Evolutionary conservation across 1,140 invertebrate species (phyloP).

Genomic region (Choristoneura fumiferana): DNA sequence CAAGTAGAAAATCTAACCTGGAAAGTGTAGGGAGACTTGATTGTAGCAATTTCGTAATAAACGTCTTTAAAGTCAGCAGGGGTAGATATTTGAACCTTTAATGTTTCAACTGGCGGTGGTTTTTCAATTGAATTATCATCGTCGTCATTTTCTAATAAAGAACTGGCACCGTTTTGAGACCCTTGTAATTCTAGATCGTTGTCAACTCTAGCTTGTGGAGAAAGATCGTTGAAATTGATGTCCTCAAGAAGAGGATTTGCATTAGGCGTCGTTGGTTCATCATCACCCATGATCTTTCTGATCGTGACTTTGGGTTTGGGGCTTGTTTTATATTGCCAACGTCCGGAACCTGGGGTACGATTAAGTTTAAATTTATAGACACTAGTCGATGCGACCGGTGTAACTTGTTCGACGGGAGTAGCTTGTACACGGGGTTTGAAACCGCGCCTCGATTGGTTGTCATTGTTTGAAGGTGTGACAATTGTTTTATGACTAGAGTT

Average conservation of each 20-base stretch:
- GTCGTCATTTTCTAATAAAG: slow-evolving; percentile 80
- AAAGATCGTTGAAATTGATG: slow-evolving; percentile 62
- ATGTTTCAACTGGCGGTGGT: slow-evolving; percentile 84
- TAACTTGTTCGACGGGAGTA: slow-evolving; percentile 75
- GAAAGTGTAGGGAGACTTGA: slow-evolving; percentile 93
- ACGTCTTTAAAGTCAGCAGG: slow-evolving; percentile 89
- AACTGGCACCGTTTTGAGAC: slow-evolving; percentile 80
- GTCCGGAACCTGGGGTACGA: slow-evolving; percentile 82
- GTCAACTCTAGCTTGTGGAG: slow-evolving; percentile 73
- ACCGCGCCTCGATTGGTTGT: slow-evolving; percentile 76
- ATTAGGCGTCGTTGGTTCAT: slow-evolving; percentile 72
- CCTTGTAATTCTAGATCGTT: slow-evolving; percentile 85
- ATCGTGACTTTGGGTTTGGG: slow-evolving; percentile 91
- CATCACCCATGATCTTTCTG: slow-evolving; percentile 83
- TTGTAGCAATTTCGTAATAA: slow-evolving; percentile 93
- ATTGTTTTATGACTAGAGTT: slow-evolving; percentile 68
- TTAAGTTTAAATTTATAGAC: slow-evolving; percentile 88
- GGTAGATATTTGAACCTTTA: slow-evolving; percentile 92
- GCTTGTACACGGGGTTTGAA: slow-evolving; percentile 81
- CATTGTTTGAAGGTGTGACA: slow-evolving; percentile 63
- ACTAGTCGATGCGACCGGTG: slow-evolving; percentile 75
- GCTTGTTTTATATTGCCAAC: slow-evolving; percentile 93
- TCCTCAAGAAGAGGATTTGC: slow-evolving; percentile 64
- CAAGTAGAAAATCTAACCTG: slow-evolving; percentile 80
- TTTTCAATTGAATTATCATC: slow-evolving; percentile 81